These are phyloP conservation scores for Mormyrus hasselquistii DNA, from an alignment of 2,797 vertebrate species.

Conservation along the genomic window DNA sequence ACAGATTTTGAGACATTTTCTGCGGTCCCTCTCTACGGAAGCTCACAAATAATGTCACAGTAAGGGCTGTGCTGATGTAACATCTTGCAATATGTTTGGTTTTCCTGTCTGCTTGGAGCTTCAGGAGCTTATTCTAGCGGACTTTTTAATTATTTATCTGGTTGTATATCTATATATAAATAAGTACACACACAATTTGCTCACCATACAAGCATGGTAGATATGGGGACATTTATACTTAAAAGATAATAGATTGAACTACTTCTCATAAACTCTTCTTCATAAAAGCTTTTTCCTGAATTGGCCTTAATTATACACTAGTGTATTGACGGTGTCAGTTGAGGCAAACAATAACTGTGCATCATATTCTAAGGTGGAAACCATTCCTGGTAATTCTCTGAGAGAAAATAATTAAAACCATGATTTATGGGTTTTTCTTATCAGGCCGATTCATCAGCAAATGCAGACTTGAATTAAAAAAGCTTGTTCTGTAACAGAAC, in stretches of 20 bases:
- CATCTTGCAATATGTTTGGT: neutral
- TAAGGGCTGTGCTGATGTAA: conserved; percentile 1
- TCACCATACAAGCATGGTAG: neutral
- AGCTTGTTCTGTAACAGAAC: neutral
- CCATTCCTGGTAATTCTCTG: neutral
- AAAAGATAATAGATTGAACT: neutral
- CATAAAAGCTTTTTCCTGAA: neutral
- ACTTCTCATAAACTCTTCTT: conserved; percentile 2
- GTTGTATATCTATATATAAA: conserved; percentile 3
- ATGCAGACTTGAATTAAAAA: neutral
- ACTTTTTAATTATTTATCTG: neutral
- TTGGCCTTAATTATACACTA: neutral
- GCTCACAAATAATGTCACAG: neutral
- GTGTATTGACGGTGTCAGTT: neutral
- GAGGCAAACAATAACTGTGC: neutral
- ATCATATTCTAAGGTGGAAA: neutral
- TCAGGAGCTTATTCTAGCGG: neutral
- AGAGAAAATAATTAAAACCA: neutral
- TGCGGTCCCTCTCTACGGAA: neutral
- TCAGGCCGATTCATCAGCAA: neutral
- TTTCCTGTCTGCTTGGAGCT: neutral
- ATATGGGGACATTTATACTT: neutral
- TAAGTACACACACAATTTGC: neutral
- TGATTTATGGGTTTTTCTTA: conserved; percentile 1
- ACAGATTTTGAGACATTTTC: conserved; percentile 8